Evolutionary conservation across 2,113 vertebrate genomes (phyloP).

Genomic region (Hucho hucho): DNA sequence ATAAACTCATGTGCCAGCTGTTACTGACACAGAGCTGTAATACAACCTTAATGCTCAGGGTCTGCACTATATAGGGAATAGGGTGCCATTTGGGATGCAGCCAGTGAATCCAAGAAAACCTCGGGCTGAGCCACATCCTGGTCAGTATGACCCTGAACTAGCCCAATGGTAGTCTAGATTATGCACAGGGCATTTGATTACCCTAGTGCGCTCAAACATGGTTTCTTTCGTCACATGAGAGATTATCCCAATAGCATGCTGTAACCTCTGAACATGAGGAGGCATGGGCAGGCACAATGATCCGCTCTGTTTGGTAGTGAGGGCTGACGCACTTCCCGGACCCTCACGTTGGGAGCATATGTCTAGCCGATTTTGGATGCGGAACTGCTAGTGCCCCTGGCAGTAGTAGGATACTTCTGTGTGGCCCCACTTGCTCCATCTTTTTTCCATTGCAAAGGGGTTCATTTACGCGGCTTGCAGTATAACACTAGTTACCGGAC

Average conservation of each 20-base stretch:
- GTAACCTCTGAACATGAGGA: not conserved
- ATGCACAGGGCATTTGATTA: not conserved
- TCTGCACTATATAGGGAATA: too few species aligned
- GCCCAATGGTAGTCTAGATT: not conserved
- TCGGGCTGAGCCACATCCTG: not conserved
- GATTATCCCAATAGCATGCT: not conserved
- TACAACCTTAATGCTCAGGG: too few species aligned
- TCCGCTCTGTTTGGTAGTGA: not conserved
- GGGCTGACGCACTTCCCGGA: not conserved
- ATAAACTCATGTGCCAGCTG: too few species aligned
- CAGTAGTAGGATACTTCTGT: not conserved
- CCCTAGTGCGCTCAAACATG: not conserved
- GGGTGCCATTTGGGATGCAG: too few species aligned
- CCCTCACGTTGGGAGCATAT: not conserved
- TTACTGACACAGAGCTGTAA: too few species aligned
- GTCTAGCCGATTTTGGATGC: not conserved
- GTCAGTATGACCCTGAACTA: not conserved
- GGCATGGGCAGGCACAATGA: not conserved
- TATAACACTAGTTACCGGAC: not conserved
- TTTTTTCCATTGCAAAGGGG: not conserved
- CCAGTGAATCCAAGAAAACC: too few species aligned
- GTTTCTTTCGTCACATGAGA: conserved; percentile 1
- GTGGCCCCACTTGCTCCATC: not conserved
- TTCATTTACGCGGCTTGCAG: not conserved
- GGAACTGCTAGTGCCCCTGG: not conserved